phyloP scores from a whole-genome alignment of 1,140 invertebrate species.

The Drosophila ironensis region DNA sequence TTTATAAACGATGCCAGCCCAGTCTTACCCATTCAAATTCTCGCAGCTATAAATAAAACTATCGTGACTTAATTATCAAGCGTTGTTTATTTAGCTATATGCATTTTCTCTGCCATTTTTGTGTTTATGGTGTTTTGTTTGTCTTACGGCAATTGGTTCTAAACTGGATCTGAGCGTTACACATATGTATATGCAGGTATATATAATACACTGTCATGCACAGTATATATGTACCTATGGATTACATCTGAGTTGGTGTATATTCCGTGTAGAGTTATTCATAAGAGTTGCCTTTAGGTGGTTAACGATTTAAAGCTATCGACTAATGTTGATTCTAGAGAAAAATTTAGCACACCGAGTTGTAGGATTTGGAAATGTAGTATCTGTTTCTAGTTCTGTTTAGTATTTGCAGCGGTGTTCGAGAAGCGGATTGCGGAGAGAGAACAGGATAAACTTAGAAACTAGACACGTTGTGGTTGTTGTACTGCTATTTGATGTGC shows the following conservation, averaged over 20 bases:
- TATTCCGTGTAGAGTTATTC: slow-evolving; percentile 38
- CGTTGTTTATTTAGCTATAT: slow-evolving; percentile 38
- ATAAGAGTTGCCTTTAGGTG: slow-evolving; percentile 54
- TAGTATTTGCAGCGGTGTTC: slow-evolving; percentile 1
- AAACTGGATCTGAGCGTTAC: slow-evolving; percentile 21
- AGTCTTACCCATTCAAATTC: not conserved
- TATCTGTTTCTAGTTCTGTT: not conserved
- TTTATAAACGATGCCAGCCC: no score
- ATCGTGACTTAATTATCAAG: slow-evolving; percentile 9
- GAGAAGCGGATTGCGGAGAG: slow-evolving; percentile 19
- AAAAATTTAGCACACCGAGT: slow-evolving; percentile 66
- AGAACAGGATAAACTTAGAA: slow-evolving; percentile 36
- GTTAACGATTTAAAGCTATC: slow-evolving; percentile 51
- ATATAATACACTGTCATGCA: no score
- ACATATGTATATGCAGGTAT: not conserved
- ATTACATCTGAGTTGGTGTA: slow-evolving; percentile 10
- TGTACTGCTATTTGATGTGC: slow-evolving; percentile 70
- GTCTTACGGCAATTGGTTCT: slow-evolving; percentile 28
- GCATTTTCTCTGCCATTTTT: slow-evolving; percentile 21
- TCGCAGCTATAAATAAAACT: not conserved
- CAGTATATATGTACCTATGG: not conserved
- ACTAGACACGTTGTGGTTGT: slow-evolving; percentile 24
- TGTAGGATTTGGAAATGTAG: slow-evolving; percentile 16
- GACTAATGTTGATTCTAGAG: slow-evolving; percentile 72
- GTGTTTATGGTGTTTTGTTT: slow-evolving; percentile 27